phyloP scores from a whole-genome alignment of 2,113 vertebrate genomes.

The Hipposideros armiger region DNA sequence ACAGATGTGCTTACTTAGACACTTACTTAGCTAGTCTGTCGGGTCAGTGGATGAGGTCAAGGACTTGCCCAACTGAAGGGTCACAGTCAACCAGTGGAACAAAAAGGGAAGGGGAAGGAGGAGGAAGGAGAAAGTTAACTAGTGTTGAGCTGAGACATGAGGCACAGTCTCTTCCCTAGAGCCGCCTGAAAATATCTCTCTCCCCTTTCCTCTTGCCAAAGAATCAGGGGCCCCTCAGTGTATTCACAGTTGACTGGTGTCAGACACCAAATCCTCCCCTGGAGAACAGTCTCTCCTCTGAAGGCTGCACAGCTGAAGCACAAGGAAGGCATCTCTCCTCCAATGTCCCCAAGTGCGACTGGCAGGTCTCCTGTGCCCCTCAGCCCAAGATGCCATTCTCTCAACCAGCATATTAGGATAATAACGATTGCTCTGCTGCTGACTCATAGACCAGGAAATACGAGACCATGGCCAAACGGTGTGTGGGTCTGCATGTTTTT shows the following conservation, averaged over 20 bases:
- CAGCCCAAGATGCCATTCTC: neutral
- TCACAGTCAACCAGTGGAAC: constrained; percentile 64
- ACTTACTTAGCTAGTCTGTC: constrained; percentile 41
- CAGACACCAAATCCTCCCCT: neutral
- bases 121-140: neutral
- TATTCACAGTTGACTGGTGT: neutral
- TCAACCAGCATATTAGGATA: neutral
- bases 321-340: neutral
- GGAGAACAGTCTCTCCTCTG: neutral
- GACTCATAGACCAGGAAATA: neutral
- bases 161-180: neutral
- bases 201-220: neutral
- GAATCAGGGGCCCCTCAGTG: too few relatives aligned
- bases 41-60: constrained; percentile 23
- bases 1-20: constrained; percentile 17
- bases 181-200: neutral
- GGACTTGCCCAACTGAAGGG: constrained; percentile 34
- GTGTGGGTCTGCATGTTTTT: too few relatives aligned
- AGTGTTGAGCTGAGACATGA: neutral
- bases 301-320: neutral
- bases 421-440: neutral
- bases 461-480: neutral
- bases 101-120: neutral
- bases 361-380: neutral
- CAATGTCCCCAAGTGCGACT: neutral